Conservation (phyloP, 1,140 invertebrate genomes). For the Trissolcus basalis region DNA sequence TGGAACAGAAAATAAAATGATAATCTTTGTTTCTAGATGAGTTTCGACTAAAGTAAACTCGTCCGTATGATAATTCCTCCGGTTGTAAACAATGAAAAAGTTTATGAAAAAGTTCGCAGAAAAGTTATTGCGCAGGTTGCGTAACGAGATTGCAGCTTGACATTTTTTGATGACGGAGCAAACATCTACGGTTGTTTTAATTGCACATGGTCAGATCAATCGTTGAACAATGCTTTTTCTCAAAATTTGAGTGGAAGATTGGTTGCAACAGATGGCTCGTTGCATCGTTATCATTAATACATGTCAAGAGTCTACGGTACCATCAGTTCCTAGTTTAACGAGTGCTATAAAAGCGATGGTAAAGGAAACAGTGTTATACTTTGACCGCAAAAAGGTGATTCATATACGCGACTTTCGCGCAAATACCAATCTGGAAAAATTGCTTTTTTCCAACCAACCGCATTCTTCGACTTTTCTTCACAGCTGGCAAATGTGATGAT, state of each 20-base stretch:
- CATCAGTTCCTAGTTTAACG: slow-evolving; percentile 11
- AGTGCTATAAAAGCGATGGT: slow-evolving; percentile 27
- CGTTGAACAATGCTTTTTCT: not conserved
- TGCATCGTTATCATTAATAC: slow-evolving; percentile 20
- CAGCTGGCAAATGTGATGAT: not conserved
- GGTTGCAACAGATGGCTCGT: slow-evolving; percentile 6
- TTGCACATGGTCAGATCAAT: no score
- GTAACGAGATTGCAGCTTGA: slow-evolving; percentile 8
- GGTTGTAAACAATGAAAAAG: slow-evolving; percentile 35
- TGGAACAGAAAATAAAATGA: no score
- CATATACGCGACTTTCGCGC: slow-evolving; percentile 15
- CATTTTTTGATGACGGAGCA: slow-evolving; percentile 19
- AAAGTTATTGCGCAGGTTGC: slow-evolving; percentile 16
- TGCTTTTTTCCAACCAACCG: not conserved
- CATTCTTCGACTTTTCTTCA: not conserved
- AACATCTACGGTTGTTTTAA: not conserved
- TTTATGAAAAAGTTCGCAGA: slow-evolving; percentile 21
- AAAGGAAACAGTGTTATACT: slow-evolving; percentile 16
- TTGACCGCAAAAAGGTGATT: slow-evolving; percentile 29
- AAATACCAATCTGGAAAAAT: slow-evolving; percentile 22
- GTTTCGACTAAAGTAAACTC: not conserved
- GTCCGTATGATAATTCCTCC: slow-evolving; percentile 26
- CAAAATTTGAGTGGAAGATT: not conserved
- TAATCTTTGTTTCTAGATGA: no score
- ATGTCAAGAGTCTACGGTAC: slow-evolving; percentile 21